Evolutionary conservation across 23 tunicate species (phyloP), one percentile per base, ranked within the genome.

Genomic region (Aplidium turbinatum): DNA sequence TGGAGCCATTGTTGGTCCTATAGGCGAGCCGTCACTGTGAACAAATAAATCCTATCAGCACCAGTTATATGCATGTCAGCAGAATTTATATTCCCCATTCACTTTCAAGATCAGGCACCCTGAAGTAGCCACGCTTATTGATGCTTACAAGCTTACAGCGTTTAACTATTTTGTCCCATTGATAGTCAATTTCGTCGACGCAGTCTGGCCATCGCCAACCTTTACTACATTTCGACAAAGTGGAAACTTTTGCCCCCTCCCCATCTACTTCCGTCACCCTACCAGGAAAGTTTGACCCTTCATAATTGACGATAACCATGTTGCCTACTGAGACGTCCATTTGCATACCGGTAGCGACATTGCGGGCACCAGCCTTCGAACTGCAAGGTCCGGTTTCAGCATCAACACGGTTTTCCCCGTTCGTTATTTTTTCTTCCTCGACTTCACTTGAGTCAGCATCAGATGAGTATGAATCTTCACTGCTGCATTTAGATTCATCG

Each of bases 81-180:
- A 54, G 22, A 54, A n/a, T 25, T 54, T 54, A 54, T 18, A 54
- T n/a, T 16, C 22, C 22, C 22, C 60, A 54, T 54, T 54, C 60
- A 54, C 60, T 54, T 25, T 54, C 22, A 54, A 54, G 60, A 42
- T 42, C 48, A 42, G 21, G 60, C 21, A 16, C 60, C 4, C 19
- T 16, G 23, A 11, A 11, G 60, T 54, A 18, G 4, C n/a, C 23
- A 54, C 60, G n/a, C n/a, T n/a, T n/a, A n/a, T n/a, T n/a, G n/a
- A n/a, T 13, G 22, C 19, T 54, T 6, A 54, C 19, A 18, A 18
- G 19, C 19, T 18, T n/a, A 54, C 21, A 18, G 60, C 22, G n/a
- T 54, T 54, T 54, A n/a, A 54, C 60, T 54, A 54, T 54, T n/a
- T 54, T 54, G n/a, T 54, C 60, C 60, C 22, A 54, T n/a, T 54